Evolutionary conservation across 2,888 invertebrate genomes (phyloP), one percentile per base, ranked within the genome.

Genomic region (Andrena dorsata): DNA sequence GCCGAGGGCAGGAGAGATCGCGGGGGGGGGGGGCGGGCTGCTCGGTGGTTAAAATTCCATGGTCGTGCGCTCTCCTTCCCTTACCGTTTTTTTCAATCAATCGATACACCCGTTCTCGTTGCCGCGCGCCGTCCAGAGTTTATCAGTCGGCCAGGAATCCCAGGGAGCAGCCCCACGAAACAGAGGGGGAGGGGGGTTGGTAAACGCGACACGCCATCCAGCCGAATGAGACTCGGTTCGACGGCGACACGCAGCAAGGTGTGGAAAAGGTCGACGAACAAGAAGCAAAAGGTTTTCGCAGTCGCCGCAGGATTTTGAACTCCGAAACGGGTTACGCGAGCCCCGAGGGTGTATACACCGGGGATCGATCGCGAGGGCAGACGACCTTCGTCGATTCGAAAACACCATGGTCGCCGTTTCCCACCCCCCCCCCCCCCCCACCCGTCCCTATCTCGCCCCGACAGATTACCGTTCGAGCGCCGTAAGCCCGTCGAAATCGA

Each of bases 401-500:
- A 77, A 76, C 71, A 80, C 64, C 28, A 65, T 76, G 63, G 26
- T 41, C 32, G 28, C 5, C 2, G 41, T 32, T 13, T n/a, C n/a
- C n/a, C n/a, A n/a, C n/a, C n/a, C n/a, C n/a, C n/a, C n/a, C n/a
- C n/a, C n/a, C n/a, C n/a, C n/a, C n/a, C n/a, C n/a, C n/a, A n/a
- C 10, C 41, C 41, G 41, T 70, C 63, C 63, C 68, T 8, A 23
- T 10, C 69, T 5, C 58, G 13, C 20, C 47, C 47, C n/a, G 32
- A 3, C 13, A 58, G 78, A 78, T 85, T 74, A 86, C 58, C 76
- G 68, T 75, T 75, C 41, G 41, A 41, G 78, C 80, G 71, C 41
- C 74, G 26, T 80, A 83, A 85, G 75, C 86, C 69, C 10, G 26
- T 16, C 70, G 75, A 83, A 86, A 86, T 85, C 83, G 83, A 83